Evolutionary conservation across 2,113 vertebrate genomes (phyloP), one percentile per base, ranked within the genome.

Genomic region (Maccullochella peelii): DNA sequence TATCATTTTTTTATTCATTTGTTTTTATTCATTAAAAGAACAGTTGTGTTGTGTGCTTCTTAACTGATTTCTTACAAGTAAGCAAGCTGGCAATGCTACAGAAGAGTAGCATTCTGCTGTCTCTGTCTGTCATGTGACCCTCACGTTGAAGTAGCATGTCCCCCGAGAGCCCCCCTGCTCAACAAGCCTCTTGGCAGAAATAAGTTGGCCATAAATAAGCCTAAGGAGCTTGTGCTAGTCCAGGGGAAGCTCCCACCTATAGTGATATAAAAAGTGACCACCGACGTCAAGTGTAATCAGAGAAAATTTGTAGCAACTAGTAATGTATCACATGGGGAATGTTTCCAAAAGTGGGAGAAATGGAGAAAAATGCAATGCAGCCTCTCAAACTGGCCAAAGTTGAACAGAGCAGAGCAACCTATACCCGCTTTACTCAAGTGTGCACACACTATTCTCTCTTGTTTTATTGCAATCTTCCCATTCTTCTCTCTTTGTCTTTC

Each of bases 121-220:
- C 49, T 54, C 36, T 11, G 6, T 61, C 6, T 57, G 27, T 58
- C 69, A n/a, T 23, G 40, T 57, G 12, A 67, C 23, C 52, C 36
- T 67, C 2, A 40, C 1, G 18, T 14, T 40, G 69, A 33, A 71
- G 4, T 6, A 38, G 52, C 11, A 0, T 33, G 5, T 15, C 44
- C 49, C 33, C 47, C 6, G 27, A 44, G 23, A 15, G 70, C 8
- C 12, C 59, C 12, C 21, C 7, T 38, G 25, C 54, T 58, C 54
- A 79, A 38, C 42, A 40, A 61, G 38, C 38, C 20, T 68, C 38
- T 47, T 44, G 75, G 62, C 40, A 68, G 52, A 25, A 57, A 49
- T 18, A 47, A 18, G 27, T 33, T 69, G 40, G 40, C 52, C 52
- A 18, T 36, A 36, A 68, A 78, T 44, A 12, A 47, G 36, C 25